These are phyloP conservation scores for Lucilia cuprina DNA, from an alignment of 1,140 invertebrate species.

Conservation along the genomic window DNA sequence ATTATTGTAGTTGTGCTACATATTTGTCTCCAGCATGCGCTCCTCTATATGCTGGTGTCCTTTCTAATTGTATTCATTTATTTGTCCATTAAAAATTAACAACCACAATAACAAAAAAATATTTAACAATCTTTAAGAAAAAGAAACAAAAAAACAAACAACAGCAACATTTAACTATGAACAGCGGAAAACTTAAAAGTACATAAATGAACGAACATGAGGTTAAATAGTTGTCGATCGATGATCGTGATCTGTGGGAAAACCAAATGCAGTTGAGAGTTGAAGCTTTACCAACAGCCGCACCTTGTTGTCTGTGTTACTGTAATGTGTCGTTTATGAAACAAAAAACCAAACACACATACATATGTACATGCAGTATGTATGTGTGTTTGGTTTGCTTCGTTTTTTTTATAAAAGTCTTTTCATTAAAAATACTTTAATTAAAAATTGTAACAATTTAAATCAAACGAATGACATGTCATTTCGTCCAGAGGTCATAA, in stretches of 20 bases:
- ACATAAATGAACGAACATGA: background rate
- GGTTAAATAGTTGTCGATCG: slow-evolving; percentile 19
- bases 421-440: background rate
- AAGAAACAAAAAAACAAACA: background rate
- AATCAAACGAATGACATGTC: background rate
- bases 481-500: no score
- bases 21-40: background rate
- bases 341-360: no score
- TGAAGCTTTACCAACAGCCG: background rate
- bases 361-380: no score
- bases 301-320: background rate
- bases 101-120: background rate
- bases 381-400: background rate
- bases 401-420: background rate
- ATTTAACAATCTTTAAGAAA: background rate
- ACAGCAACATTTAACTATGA: background rate
- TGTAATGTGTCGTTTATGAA: background rate
- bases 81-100: slow-evolving; percentile 18
- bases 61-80: slow-evolving; percentile 10
- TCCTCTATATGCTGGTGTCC: background rate
- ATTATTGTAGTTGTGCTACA: background rate
- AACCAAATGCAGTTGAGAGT: slow-evolving; percentile 1
- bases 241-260: slow-evolving; percentile 28
- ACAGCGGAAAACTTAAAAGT: slow-evolving; percentile 25
- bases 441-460: slow-evolving; percentile 4